Percentiles rank a stretch among this genome's conserved stretches.
Conservation (phyloP, 1,140 invertebrate genomes). For the Paralvinella palmiformis region DNA sequence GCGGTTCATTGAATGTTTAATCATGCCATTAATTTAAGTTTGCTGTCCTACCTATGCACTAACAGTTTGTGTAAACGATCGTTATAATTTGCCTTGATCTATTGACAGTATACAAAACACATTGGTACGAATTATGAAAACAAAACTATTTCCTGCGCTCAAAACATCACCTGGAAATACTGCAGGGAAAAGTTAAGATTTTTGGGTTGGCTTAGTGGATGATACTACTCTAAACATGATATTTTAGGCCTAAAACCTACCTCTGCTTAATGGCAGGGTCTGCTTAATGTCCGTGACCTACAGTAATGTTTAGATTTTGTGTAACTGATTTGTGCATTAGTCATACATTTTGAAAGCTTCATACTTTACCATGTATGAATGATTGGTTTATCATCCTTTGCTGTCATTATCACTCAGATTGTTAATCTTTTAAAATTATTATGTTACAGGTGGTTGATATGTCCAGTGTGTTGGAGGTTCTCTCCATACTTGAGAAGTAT, state of each 20-base stretch:
- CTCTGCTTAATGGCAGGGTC: not conserved
- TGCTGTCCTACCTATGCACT: too few relatives aligned
- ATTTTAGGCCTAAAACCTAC: not conserved
- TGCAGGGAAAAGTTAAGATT: too few relatives aligned
- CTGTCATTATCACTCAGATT: slow-evolving; percentile 23
- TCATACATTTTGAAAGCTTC: not conserved
- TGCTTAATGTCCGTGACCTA: not conserved
- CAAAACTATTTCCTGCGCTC: too few relatives aligned
- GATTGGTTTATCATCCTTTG: not conserved
- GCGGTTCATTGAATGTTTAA: too few relatives aligned
- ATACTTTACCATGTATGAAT: not conserved
- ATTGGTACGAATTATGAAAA: too few relatives aligned
- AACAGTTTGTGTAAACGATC: too few relatives aligned
- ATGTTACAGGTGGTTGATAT: slow-evolving; percentile 84
- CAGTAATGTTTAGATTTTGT: not conserved
- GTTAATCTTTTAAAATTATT: slow-evolving; percentile 52
- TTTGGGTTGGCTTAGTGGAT: too few relatives aligned
- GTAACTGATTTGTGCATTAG: not conserved
- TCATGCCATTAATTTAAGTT: too few relatives aligned
- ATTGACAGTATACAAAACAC: too few relatives aligned
- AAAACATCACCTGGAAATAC: too few relatives aligned
- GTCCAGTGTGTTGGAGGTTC: slow-evolving; percentile 82
- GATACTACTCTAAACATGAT: too few relatives aligned
- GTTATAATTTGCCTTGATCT: too few relatives aligned
- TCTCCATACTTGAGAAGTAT: slow-evolving; percentile 83